These are phyloP conservation scores for Acanthurus tractus DNA, from an alignment of 2,797 vertebrate species.

Conservation along the genomic window DNA sequence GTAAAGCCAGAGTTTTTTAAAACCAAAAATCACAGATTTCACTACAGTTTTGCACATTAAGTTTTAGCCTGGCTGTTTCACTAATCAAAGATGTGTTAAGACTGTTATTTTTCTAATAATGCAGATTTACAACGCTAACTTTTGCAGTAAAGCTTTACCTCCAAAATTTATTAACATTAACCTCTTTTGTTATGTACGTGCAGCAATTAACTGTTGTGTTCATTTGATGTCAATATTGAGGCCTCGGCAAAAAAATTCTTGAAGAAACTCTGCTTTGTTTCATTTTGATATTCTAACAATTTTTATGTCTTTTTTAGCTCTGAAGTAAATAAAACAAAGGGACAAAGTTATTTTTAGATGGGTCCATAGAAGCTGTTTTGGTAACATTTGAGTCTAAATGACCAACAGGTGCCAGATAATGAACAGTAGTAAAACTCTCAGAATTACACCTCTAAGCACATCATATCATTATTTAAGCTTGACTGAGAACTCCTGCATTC, in stretches of 20 bases:
- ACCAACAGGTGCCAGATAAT: slow-evolving; percentile 24
- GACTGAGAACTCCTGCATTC: background rate
- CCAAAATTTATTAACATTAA: background rate
- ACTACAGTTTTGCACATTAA: background rate
- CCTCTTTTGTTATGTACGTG: background rate
- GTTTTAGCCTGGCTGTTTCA: background rate
- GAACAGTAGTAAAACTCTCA: background rate
- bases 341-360: background rate
- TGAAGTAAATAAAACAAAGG: background rate
- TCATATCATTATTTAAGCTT: background rate
- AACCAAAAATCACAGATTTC: slow-evolving; percentile 34
- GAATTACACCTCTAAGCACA: background rate
- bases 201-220: background rate
- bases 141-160: background rate
- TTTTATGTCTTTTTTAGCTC: background rate
- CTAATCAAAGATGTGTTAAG: slow-evolving; percentile 9
- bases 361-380: background rate
- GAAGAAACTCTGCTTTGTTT: background rate
- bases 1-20: slow-evolving; percentile 33
- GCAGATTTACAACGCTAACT: background rate
- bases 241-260: background rate
- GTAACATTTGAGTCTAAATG: background rate
- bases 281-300: background rate
- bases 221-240: background rate
- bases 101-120: slow-evolving; percentile 7